Conservation (phyloP, 2,113 vertebrate genomes). For the Muscicapa adusta region DNA sequence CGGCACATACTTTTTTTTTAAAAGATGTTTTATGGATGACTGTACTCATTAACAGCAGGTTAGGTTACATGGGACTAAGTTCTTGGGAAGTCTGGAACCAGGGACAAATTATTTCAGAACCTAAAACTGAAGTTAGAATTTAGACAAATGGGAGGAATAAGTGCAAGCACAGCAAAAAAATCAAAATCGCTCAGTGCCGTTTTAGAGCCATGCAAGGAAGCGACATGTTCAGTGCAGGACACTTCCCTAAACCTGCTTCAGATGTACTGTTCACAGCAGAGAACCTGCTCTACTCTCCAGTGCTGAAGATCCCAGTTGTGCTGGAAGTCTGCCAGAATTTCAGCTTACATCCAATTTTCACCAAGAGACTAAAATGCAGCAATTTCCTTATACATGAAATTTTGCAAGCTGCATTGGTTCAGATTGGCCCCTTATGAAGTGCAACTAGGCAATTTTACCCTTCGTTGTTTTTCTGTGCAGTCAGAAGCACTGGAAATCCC, state of each 20-base stretch:
- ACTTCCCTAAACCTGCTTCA: neutral
- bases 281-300: neutral
- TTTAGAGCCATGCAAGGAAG: neutral
- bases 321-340: neutral
- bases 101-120: neutral
- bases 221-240: neutral
- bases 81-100: neutral
- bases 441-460: neutral
- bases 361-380: neutral
- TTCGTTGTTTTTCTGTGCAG: neutral
- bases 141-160: neutral
- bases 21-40: neutral
- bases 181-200: neutral
- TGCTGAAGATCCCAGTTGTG: neutral
- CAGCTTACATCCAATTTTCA: neutral
- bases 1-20: neutral
- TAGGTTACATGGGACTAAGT: neutral
- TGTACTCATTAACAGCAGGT: neutral
- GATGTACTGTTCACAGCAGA: neutral
- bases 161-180: neutral
- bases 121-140: neutral
- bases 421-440: neutral
- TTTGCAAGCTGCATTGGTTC: neutral
- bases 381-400: neutral
- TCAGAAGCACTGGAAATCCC: neutral